Conservation (phyloP, 1,140 invertebrate genomes). For the Nilaparvata lugens region DNA sequence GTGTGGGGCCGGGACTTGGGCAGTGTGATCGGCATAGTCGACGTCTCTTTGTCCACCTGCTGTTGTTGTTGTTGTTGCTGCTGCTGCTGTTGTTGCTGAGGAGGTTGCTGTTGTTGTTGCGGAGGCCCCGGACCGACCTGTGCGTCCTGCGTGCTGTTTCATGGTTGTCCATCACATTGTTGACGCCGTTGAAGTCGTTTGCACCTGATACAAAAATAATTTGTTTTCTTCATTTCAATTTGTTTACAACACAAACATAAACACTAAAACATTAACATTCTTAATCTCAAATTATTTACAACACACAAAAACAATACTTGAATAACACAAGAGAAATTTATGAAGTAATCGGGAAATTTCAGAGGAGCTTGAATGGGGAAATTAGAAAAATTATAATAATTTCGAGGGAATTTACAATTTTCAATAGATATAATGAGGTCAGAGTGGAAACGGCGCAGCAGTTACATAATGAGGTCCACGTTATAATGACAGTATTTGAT, state of each 20-base stretch:
- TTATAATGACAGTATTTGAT: too few relatives aligned
- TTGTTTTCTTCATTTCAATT: too few relatives aligned
- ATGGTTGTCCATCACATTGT: background rate
- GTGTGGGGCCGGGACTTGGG: slow-evolving; percentile 65
- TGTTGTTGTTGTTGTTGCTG: background rate
- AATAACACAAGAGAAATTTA: too few relatives aligned
- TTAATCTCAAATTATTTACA: too few relatives aligned
- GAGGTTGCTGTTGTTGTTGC: slow-evolving; percentile 4
- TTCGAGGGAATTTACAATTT: too few relatives aligned
- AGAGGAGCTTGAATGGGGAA: too few relatives aligned
- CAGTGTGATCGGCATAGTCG: background rate
- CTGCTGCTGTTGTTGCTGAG: background rate
- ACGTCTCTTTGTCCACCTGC: background rate
- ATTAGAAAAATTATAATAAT: too few relatives aligned
- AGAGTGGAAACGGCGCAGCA: too few relatives aligned
- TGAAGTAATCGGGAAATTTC: too few relatives aligned
- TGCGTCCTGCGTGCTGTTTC: background rate
- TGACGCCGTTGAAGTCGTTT: background rate
- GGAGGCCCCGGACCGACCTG: background rate
- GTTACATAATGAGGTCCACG: too few relatives aligned
- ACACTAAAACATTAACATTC: background rate
- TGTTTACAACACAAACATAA: background rate
- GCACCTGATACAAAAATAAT: background rate
- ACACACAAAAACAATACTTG: too few relatives aligned
- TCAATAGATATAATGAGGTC: too few relatives aligned